Percentiles rank a stretch among this genome's conserved stretches.
Conservation (phyloP, 1,140 invertebrate species). For the Drosophila rufa region DNA sequence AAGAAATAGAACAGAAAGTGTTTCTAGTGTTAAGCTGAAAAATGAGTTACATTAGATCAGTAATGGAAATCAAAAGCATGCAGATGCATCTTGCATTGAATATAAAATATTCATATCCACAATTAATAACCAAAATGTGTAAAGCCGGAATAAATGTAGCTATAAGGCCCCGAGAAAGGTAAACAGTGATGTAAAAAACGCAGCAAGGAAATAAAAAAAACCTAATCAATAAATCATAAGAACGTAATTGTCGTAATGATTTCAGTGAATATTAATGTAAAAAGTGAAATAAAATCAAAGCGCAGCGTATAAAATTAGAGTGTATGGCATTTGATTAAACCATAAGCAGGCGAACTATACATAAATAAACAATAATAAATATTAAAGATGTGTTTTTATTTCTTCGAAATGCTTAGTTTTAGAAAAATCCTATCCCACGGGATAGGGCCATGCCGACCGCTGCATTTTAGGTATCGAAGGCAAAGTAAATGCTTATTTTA, state of each 20-base stretch:
- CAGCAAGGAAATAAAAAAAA: slow-evolving; percentile 37
- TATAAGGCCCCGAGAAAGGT: slow-evolving; percentile 19
- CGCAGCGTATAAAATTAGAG: slow-evolving; percentile 39
- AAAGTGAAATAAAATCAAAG: slow-evolving; percentile 50
- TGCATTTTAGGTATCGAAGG: no score
- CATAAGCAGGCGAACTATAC: slow-evolving; percentile 55
- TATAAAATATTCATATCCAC: slow-evolving; percentile 76
- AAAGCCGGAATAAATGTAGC: slow-evolving; percentile 38
- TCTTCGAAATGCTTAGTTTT: no score
- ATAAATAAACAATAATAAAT: slow-evolving; percentile 76
- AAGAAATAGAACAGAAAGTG: slow-evolving; percentile 35
- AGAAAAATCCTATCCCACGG: no score
- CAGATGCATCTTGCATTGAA: slow-evolving; percentile 57
- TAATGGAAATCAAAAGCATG: slow-evolving; percentile 39
- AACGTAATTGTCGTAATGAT: slow-evolving; percentile 23
- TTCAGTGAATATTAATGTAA: slow-evolving; percentile 49
- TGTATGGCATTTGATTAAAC: slow-evolving; percentile 55
- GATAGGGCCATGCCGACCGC: no score
- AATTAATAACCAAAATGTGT: slow-evolving; percentile 32
- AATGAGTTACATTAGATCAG: slow-evolving; percentile 38
- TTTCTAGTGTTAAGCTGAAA: slow-evolving; percentile 47
- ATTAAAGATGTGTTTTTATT: slow-evolving; percentile 27
- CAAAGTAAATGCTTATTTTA: neutral
- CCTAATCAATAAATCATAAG: slow-evolving; percentile 31
- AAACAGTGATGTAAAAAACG: slow-evolving; percentile 61